A percentile compares a stretch with the other conserved stretches of the same genome.
phyloP scores from a whole-genome alignment of 2,888 invertebrate genomes.

The Papilio protenor region DNA sequence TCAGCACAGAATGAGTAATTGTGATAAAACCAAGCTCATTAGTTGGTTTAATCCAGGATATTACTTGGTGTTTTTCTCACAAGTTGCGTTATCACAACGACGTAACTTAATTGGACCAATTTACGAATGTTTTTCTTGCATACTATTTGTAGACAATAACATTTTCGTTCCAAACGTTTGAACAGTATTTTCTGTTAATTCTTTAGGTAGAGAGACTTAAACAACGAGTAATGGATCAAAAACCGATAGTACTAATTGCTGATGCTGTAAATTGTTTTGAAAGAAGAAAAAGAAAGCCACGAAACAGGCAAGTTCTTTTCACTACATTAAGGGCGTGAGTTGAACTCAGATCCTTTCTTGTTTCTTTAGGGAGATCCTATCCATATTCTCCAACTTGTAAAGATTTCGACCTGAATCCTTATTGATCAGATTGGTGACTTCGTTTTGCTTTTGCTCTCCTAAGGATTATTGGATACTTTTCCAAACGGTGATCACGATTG shows the following conservation, averaged over 20 bases:
- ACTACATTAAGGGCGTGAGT: neutral
- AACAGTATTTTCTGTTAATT: neutral
- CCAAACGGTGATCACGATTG: neutral
- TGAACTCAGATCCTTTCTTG: no score
- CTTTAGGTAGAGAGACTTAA: slow-evolving; percentile 68
- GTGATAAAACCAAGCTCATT: neutral
- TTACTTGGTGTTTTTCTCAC: neutral
- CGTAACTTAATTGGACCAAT: slow-evolving; percentile 1
- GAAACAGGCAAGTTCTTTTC: slow-evolving; percentile 39
- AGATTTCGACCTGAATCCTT: neutral
- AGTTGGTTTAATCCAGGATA: neutral
- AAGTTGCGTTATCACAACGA: neutral
- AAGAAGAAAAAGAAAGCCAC: slow-evolving; percentile 49
- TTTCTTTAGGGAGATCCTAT: neutral
- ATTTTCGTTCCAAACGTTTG: neutral
- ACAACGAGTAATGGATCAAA: slow-evolving; percentile 66
- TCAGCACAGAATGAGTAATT: neutral
- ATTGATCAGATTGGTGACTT: neutral
- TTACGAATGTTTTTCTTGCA: neutral
- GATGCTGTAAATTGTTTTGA: slow-evolving; percentile 71
- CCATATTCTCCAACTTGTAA: neutral
- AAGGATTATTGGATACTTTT: neutral
- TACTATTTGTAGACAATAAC: no score
- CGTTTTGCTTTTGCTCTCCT: no score
- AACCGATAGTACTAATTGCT: slow-evolving; percentile 62